Percentiles rank a stretch among this genome's conserved stretches.
phyloP scores from a whole-genome alignment of 2,888 invertebrate genomes.

The Bruchidius siliquastri region DNA sequence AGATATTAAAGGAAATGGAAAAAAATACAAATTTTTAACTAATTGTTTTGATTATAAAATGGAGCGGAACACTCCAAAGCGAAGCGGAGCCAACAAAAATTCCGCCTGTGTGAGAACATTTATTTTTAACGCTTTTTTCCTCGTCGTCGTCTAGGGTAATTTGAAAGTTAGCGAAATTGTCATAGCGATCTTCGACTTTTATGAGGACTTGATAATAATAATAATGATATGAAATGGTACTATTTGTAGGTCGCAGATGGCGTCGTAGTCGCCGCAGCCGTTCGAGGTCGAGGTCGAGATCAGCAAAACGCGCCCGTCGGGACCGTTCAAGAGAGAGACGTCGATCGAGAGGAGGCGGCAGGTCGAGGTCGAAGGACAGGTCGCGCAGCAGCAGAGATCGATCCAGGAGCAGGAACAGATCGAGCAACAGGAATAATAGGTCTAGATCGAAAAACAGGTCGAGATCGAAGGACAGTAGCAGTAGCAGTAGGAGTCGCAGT shows the following conservation, averaged over 20 bases:
- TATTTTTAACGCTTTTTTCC: no score
- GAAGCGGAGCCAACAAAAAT: no score
- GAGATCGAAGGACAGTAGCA: neutral
- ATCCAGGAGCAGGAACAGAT: conserved; percentile 14
- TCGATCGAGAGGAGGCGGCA: conserved; percentile 8
- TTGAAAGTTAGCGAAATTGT: no score
- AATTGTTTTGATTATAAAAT: no score
- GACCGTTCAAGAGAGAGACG: neutral
- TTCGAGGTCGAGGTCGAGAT: conserved; percentile 36
- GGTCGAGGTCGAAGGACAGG: conserved; percentile 22
- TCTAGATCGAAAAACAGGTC: neutral
- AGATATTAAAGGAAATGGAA: no score
- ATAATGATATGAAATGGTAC: no score
- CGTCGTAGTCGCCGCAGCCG: conserved; percentile 38
- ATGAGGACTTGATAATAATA: no score
- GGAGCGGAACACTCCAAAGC: no score
- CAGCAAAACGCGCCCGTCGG: conserved; percentile 31
- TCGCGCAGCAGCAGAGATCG: conserved; percentile 21
- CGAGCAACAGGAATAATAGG: neutral
- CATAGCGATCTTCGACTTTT: no score
- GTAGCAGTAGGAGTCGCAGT: neutral
- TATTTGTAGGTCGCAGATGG: conserved; percentile 44
- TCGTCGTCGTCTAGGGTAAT: no score
- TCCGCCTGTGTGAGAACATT: no score
- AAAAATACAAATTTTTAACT: no score